Conservation (phyloP, 2,113 vertebrate species). For the Halcyon malimbica region DNA sequence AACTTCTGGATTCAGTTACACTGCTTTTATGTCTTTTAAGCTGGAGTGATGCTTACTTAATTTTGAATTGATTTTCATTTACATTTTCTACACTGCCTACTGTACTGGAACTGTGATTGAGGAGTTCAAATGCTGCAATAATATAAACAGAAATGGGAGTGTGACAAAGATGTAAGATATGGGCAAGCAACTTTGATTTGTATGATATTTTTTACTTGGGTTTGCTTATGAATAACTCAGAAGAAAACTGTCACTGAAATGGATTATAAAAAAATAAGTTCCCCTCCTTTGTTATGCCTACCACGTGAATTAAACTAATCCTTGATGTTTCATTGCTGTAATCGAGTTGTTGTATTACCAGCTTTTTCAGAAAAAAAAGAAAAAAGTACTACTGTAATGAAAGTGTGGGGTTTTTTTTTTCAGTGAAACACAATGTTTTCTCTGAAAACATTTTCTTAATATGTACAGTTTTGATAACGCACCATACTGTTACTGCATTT, state of each 20-base stretch:
- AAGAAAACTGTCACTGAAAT: not conserved
- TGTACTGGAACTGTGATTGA: not conserved
- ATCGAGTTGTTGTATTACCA: not conserved
- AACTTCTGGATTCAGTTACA: not conserved
- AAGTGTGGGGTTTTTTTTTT: not conserved
- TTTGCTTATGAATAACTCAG: not conserved
- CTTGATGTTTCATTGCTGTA: not conserved
- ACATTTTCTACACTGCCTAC: not conserved
- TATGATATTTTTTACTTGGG: not conserved
- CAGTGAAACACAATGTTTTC: not conserved
- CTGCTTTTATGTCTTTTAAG: conserved; percentile 3
- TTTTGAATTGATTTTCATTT: conserved; percentile 19
- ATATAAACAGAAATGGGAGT: not conserved
- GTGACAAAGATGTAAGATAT: not conserved
- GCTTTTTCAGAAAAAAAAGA: not conserved
- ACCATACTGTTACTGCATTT: not conserved
- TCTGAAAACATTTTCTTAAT: not conserved
- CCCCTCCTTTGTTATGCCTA: not conserved
- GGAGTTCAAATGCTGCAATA: not conserved
- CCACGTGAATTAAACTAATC: not conserved
- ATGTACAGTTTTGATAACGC: not conserved
- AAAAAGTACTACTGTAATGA: not conserved
- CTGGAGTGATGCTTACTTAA: not conserved
- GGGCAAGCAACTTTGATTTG: not conserved
- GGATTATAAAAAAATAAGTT: not conserved